Evolutionary conservation across 1,140 invertebrate genomes (phyloP).

Genomic region (Eumaeus atala): DNA sequence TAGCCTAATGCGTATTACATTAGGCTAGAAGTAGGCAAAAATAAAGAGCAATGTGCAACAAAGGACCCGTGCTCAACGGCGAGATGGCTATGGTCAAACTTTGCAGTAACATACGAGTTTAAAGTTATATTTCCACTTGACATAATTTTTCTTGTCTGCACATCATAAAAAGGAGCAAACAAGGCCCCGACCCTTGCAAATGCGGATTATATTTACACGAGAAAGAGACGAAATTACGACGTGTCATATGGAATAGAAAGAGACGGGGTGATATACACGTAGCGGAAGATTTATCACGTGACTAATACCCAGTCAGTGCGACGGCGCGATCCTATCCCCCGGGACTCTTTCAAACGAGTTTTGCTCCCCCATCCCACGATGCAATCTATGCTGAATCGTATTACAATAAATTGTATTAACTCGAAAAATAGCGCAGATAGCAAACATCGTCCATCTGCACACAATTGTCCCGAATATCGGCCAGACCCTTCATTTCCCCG

Average conservation of each 20-base stretch:
- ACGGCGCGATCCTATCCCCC: slow-evolving; percentile 53
- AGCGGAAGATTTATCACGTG: slow-evolving; percentile 68
- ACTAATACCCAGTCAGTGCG: slow-evolving; percentile 65
- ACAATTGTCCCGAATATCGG: slow-evolving; percentile 53
- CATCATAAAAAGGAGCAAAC: slow-evolving; percentile 52
- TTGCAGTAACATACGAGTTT: neutral
- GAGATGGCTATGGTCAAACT: too few species aligned
- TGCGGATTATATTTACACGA: slow-evolving; percentile 51
- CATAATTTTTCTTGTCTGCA: slow-evolving; percentile 50
- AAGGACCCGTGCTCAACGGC: too few species aligned
- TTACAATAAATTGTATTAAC: slow-evolving; percentile 75
- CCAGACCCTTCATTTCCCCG: slow-evolving; percentile 54
- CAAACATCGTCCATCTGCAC: slow-evolving; percentile 72
- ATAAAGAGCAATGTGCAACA: too few species aligned
- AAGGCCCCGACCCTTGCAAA: slow-evolving; percentile 51
- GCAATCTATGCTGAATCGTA: slow-evolving; percentile 74
- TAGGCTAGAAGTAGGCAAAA: too few species aligned
- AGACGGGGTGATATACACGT: slow-evolving; percentile 45
- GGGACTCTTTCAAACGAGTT: slow-evolving; percentile 72
- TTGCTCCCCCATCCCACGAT: slow-evolving; percentile 65
- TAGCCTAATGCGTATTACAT: too few species aligned
- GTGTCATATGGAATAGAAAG: slow-evolving; percentile 40
- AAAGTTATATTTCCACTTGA: slow-evolving; percentile 31
- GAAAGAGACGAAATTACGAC: slow-evolving; percentile 51
- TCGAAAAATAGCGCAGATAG: slow-evolving; percentile 72